Conservation (phyloP, 2,113 vertebrate species). For the Marmota flaviventris region DNA sequence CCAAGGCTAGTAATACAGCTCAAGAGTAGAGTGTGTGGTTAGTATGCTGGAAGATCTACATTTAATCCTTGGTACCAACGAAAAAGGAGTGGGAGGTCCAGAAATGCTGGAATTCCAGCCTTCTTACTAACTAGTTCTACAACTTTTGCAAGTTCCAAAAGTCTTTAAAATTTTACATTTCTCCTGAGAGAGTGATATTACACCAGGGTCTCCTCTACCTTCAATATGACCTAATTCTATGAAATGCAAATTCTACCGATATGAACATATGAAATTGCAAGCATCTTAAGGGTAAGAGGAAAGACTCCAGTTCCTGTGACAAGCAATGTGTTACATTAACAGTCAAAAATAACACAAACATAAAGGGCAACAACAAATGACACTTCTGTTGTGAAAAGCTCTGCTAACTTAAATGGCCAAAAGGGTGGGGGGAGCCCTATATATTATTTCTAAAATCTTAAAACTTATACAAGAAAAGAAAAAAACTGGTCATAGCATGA, state of each 20-base stretch:
- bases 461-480: neutral
- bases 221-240: neutral
- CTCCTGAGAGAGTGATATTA: neutral
- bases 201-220: neutral
- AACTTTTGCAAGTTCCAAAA: neutral
- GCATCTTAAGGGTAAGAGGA: neutral
- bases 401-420: slow-evolving; percentile 10
- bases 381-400: neutral
- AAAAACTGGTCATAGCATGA: neutral
- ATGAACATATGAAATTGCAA: slow-evolving; percentile 29
- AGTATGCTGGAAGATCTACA: neutral
- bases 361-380: slow-evolving; percentile 29
- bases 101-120: neutral
- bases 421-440: neutral
- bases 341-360: slow-evolving; percentile 24
- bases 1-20: neutral
- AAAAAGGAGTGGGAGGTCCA: neutral
- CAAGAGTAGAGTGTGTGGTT: neutral
- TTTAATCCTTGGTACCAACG: neutral
- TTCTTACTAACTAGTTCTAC: neutral
- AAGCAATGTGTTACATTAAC: slow-evolving; percentile 44
- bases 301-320: neutral
- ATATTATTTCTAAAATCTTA: slow-evolving; percentile 46
- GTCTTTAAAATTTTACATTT: neutral
- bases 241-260: neutral